phyloP scores from a whole-genome alignment of 37 sponge, comb jelly and placozoan genomes.

The Petrosia ficiformis region DNA sequence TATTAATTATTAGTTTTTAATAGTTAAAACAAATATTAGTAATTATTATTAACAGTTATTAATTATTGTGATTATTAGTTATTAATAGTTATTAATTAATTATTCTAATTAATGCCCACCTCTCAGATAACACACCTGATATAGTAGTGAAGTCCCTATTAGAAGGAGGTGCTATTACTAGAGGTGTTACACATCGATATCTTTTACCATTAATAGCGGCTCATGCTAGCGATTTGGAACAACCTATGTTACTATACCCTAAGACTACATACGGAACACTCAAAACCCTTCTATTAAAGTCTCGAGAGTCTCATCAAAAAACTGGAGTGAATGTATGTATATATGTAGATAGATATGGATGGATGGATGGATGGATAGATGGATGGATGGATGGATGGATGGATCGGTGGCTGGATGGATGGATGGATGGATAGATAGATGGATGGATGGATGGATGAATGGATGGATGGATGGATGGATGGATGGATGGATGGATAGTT shows the following conservation, averaged over 20 bases:
- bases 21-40: background rate
- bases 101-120: background rate
- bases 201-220: conserved; percentile 52
- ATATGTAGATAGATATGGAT: conserved; percentile 8
- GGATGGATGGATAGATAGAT: too few species aligned
- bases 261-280: conserved; percentile 63
- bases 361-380: too few species aligned
- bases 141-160: conserved; percentile 57
- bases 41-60: background rate
- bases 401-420: too few species aligned
- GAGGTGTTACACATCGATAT: conserved; percentile 55
- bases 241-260: conserved; percentile 73
- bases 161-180: conserved; percentile 58
- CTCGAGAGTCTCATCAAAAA: conserved; percentile 26
- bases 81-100: conserved; percentile 2
- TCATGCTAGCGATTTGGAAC: conserved; percentile 36
- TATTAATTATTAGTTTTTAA: background rate
- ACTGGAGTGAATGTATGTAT: background rate
- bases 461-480: too few species aligned
- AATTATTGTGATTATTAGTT: background rate
- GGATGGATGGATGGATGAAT: too few species aligned
- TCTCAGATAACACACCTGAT: conserved; percentile 67
- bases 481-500: too few species aligned
- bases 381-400: too few species aligned
- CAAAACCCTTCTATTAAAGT: conserved; percentile 42